These are phyloP conservation scores for Scaptomyza hsui DNA, from an alignment of 1,140 invertebrate species.

Conservation along the genomic window DNA sequence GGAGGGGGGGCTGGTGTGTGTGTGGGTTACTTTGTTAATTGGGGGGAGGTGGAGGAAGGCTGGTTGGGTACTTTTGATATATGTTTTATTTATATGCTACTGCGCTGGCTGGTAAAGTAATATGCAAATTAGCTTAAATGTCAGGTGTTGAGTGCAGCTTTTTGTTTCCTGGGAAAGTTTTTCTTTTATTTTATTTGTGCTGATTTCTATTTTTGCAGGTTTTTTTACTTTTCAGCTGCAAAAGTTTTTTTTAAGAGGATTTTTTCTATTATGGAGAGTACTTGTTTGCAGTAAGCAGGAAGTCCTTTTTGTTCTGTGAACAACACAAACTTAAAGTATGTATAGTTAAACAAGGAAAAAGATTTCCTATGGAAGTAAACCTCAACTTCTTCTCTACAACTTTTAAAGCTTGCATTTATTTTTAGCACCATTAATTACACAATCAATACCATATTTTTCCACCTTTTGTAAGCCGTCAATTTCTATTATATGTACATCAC, in stretches of 20 bases:
- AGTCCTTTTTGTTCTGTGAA: too few species aligned
- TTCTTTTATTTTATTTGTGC: constrained; percentile 9
- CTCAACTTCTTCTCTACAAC: not conserved
- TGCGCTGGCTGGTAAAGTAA: constrained; percentile 37
- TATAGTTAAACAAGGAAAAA: too few species aligned
- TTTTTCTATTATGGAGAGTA: too few species aligned
- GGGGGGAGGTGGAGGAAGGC: not conserved
- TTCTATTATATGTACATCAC: constrained; percentile 5
- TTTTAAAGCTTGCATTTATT: not conserved
- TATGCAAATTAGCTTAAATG: constrained; percentile 68
- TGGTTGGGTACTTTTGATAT: constrained; percentile 26
- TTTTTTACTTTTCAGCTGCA: constrained; percentile 15
- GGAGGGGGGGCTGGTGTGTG: not conserved
- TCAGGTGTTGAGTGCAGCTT: constrained; percentile 63
- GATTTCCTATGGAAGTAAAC: too few species aligned
- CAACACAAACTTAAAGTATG: too few species aligned
- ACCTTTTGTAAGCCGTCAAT: not conserved
- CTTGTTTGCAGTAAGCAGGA: too few species aligned
- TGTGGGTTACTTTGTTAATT: constrained; percentile 41
- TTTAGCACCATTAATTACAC: not conserved
- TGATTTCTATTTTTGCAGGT: constrained; percentile 10
- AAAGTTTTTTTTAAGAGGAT: constrained; percentile 14
- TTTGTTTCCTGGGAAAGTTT: constrained; percentile 22
- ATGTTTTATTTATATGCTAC: constrained; percentile 56
- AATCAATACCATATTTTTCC: not conserved